These are phyloP conservation scores for Parascotia fuliginaria DNA, from an alignment of 2,888 invertebrate species.

Conservation along the genomic window DNA sequence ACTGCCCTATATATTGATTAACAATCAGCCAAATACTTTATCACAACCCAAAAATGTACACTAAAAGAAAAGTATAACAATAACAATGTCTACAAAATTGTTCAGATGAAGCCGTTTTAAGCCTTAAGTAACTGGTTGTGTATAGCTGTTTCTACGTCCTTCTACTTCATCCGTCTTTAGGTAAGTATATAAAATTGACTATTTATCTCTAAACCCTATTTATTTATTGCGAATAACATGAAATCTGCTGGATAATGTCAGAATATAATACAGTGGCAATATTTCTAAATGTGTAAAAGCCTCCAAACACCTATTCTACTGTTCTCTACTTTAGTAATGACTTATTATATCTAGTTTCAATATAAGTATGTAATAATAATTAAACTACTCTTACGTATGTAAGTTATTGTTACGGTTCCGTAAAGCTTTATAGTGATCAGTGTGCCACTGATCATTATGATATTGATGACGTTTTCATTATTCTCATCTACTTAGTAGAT, in stretches of 20 bases:
- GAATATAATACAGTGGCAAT: slow-evolving; percentile 75
- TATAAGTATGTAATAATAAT: too few species aligned
- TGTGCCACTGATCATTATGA: slow-evolving; percentile 37
- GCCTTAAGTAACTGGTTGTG: slow-evolving; percentile 42
- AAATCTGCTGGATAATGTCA: slow-evolving; percentile 64
- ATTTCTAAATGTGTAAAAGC: slow-evolving; percentile 81
- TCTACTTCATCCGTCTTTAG: slow-evolving; percentile 47
- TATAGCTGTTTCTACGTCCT: slow-evolving; percentile 55
- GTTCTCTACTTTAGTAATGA: slow-evolving; percentile 58
- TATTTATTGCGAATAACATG: slow-evolving; percentile 66
- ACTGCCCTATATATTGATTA: slow-evolving; percentile 64
- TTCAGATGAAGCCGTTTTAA: slow-evolving; percentile 49
- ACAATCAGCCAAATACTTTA: slow-evolving; percentile 68
- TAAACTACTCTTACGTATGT: slow-evolving; percentile 69
- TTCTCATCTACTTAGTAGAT: slow-evolving; percentile 41
- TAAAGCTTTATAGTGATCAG: slow-evolving; percentile 71
- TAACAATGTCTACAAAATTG: slow-evolving; percentile 45
- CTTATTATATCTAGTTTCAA: slow-evolving; percentile 56
- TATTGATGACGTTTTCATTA: slow-evolving; percentile 31
- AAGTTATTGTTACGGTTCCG: slow-evolving; percentile 75
- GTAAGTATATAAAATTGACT: slow-evolving; percentile 79
- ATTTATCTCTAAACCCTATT: slow-evolving; percentile 59
- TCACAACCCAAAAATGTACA: slow-evolving; percentile 71
- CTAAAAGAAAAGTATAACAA: slow-evolving; percentile 32
- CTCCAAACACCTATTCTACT: slow-evolving; percentile 82